phyloP scores from a whole-genome alignment of 2,797 vertebrate species.

The Notolepis coatsorum region DNA sequence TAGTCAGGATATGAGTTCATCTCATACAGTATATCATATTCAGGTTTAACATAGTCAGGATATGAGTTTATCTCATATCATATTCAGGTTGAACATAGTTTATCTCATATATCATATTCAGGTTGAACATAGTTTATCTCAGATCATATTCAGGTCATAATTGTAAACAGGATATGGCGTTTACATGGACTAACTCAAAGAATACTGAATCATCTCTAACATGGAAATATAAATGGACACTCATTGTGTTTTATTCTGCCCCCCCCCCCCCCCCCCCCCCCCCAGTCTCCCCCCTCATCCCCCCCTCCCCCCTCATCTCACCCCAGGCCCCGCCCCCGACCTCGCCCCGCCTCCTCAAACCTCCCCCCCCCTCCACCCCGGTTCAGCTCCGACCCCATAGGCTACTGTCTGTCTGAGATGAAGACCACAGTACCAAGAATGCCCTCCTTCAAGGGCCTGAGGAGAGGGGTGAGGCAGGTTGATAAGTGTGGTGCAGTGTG shows the following conservation, averaged over 20 bases:
- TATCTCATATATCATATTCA: too few relatives aligned
- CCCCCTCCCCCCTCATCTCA: constrained; percentile 82
- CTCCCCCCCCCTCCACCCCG: constrained; percentile 86
- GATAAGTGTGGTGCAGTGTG: too few relatives aligned
- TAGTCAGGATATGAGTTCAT: too few relatives aligned
- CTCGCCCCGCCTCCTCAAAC: constrained; percentile 83
- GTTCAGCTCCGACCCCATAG: constrained; percentile 91
- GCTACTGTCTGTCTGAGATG: constrained; percentile 95
- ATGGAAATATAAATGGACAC: background rate
- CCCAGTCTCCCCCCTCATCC: constrained; percentile 39
- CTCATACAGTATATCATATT: too few relatives aligned
- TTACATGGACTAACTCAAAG: background rate
- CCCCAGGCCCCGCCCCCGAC: constrained; percentile 83
- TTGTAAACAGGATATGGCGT: too few relatives aligned
- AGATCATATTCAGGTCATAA: too few relatives aligned
- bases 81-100: too few relatives aligned
- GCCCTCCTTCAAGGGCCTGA: constrained; percentile 92
- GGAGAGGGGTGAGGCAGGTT: constrained; percentile 93
- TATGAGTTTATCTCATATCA: too few relatives aligned
- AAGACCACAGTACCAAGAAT: constrained; percentile 94
- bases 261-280: constrained; percentile 26
- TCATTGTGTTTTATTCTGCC: constrained; percentile 41
- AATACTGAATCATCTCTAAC: background rate
- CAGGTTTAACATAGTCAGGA: too few relatives aligned
- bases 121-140: too few relatives aligned